Evolutionary conservation across 2,888 invertebrate species (phyloP).

Genomic region (Boloria selene): DNA sequence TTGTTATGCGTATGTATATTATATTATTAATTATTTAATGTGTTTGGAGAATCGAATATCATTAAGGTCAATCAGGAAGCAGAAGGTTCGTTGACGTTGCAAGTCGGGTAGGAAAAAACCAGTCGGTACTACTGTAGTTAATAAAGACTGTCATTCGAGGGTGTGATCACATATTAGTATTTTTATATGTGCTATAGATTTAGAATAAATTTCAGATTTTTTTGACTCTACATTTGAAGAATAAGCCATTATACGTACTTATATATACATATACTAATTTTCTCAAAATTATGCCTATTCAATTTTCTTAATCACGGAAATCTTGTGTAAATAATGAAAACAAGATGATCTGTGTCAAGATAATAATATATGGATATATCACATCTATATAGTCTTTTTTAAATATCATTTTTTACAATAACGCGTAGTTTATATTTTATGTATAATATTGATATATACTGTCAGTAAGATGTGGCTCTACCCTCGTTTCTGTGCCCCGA

Average conservation of each 20-base stretch:
- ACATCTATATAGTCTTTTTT: not conserved
- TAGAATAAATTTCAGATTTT: not conserved
- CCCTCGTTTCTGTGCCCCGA: slow-evolving; percentile 16
- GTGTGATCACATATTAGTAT: slow-evolving; percentile 11
- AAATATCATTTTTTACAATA: not conserved
- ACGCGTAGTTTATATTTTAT: not conserved
- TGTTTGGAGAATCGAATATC: slow-evolving; percentile 6
- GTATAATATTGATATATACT: slow-evolving; percentile 2
- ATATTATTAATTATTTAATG: not conserved
- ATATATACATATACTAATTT: no score
- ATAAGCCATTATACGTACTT: no score
- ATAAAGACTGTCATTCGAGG: slow-evolving; percentile 33
- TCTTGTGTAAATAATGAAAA: no score
- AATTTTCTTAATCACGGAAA: no score
- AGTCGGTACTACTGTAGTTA: slow-evolving; percentile 29
- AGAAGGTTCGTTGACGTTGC: slow-evolving; percentile 35
- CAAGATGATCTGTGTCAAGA: no score
- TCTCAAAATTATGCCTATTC: no score
- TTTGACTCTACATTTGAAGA: not conserved
- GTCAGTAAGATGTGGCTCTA: slow-evolving; percentile 10
- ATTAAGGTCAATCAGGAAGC: slow-evolving; percentile 10
- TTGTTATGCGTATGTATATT: not conserved
- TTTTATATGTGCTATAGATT: not conserved
- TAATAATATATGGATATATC: no score
- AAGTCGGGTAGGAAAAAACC: slow-evolving; percentile 34